Evolutionary conservation across 1,140 invertebrate genomes (phyloP), one percentile per base, ranked within the genome.

Genomic region (Zaprionus gabonicus): DNA sequence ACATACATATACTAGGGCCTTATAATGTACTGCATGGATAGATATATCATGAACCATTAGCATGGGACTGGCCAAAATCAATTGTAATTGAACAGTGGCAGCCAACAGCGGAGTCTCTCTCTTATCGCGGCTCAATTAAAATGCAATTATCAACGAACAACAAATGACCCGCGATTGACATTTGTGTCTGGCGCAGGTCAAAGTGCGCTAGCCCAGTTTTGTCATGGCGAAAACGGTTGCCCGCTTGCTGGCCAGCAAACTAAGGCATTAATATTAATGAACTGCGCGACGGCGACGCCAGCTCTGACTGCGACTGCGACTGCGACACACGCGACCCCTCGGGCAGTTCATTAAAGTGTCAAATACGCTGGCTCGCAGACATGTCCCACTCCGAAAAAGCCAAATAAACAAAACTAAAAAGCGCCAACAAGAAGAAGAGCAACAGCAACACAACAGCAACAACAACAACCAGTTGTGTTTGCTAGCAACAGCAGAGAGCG

Each of bases 301-400:
- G 55, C 44, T 13, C 3, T 13, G 51, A 17, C 46, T 20, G 23
- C 56, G 53, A 53, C 57, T 17, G 20, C n/a, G 63, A 60, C 66
- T 71, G 49, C 69, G 69, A 73, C 78, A 88, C 84, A 88, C 84
- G 85, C 85, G 81, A 88, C 81, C 85, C 66, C 76, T 34, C 31
- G 25, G 72, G 78, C 85, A 79, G 84, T 88, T 84, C 85, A 88
- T 90, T 90, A 90, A 90, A 90, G 82, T 90, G 85, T 90, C 85
- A 85, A 90, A 91, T 82, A 85, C 69, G 84, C 57, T 65, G 70
- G 65, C 81, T 77, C 46, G 74, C 80, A 73, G 63, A 86, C 72
- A 86, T 72, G 68, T 76, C 72, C 66, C 15, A 51, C 46, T 51
- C 46, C 46, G 46, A 51, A 51, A 51, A 51, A 51, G 46, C 46